phyloP scores from a whole-genome alignment of 2,797 vertebrate genomes.

The Ctenopoma kingsleyae region DNA sequence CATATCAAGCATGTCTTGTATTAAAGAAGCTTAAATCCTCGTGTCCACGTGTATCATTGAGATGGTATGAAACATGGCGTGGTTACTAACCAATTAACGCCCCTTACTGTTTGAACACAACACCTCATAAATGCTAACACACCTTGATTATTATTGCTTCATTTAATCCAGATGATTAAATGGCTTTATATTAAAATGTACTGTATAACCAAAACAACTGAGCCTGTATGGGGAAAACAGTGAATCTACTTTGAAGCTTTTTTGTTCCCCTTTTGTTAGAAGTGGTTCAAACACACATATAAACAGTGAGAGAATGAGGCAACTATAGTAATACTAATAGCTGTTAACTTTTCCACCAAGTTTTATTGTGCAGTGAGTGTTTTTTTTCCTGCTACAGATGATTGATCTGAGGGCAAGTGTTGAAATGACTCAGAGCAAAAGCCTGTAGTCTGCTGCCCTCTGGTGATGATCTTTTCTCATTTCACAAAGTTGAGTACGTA shows the following conservation, averaged over 20 bases:
- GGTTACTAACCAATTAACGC: constrained; percentile 5
- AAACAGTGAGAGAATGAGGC: background rate
- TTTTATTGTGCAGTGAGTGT: background rate
- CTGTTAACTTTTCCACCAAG: background rate
- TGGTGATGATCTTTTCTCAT: constrained; percentile 11
- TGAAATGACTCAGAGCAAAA: background rate
- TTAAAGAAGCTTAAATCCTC: background rate
- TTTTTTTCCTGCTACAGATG: constrained; percentile 1
- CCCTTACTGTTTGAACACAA: background rate
- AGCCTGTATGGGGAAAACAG: background rate
- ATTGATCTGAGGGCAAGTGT: no score
- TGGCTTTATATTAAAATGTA: background rate
- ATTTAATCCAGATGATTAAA: constrained; percentile 7
- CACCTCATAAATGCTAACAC: constrained; percentile 6
- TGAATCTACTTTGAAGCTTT: background rate
- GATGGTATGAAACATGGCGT: constrained; percentile 1
- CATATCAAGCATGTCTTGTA: background rate
- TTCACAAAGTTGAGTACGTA: no score
- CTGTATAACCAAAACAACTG: constrained; percentile 1
- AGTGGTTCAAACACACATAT: background rate
- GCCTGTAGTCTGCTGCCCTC: constrained; percentile 55
- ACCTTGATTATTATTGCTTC: constrained; percentile 9
- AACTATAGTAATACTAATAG: background rate
- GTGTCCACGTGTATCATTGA: background rate
- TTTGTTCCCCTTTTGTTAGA: constrained; percentile 12